Percentiles rank a stretch among this genome's conserved stretches.
Evolutionary conservation across 2,888 invertebrate genomes (phyloP).

Genomic region (Empis stercorea): DNA sequence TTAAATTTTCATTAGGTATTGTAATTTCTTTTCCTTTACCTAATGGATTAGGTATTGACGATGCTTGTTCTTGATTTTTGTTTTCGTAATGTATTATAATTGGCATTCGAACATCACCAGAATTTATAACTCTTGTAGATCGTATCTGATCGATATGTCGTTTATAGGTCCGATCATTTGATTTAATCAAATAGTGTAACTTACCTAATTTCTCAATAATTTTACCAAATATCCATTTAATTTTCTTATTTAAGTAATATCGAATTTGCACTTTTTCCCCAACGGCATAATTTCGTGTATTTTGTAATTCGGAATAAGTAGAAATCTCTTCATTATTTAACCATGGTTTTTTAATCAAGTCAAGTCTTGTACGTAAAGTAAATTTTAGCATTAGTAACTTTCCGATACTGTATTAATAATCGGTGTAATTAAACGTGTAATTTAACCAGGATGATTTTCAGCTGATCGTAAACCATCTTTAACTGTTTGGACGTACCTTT

Average conservation of each 20-base stretch:
- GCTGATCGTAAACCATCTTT: neutral
- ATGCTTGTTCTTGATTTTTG: too few relatives aligned
- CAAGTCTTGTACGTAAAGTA: neutral
- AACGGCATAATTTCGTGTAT: too few relatives aligned
- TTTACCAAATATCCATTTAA: neutral
- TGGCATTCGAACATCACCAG: neutral
- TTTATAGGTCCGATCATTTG: neutral
- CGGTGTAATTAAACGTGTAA: neutral
- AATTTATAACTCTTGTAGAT: too few relatives aligned
- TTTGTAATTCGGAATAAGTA: too few relatives aligned
- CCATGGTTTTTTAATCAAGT: neutral
- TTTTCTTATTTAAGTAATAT: neutral
- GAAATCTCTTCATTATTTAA: too few relatives aligned
- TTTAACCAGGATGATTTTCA: neutral
- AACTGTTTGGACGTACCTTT: neutral
- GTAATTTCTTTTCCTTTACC: too few relatives aligned
- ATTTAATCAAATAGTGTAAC: neutral
- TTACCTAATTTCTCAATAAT: neutral
- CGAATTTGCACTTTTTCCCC: neutral
- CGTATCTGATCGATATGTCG: slow-evolving; percentile 1
- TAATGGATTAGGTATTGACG: too few relatives aligned
- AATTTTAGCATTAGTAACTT: neutral
- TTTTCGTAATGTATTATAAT: too few relatives aligned
- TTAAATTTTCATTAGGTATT: too few relatives aligned
- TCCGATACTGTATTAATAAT: neutral